phyloP scores from a whole-genome alignment of 92 coral and sea anemone species.

The Blastomussa wellsi region DNA sequence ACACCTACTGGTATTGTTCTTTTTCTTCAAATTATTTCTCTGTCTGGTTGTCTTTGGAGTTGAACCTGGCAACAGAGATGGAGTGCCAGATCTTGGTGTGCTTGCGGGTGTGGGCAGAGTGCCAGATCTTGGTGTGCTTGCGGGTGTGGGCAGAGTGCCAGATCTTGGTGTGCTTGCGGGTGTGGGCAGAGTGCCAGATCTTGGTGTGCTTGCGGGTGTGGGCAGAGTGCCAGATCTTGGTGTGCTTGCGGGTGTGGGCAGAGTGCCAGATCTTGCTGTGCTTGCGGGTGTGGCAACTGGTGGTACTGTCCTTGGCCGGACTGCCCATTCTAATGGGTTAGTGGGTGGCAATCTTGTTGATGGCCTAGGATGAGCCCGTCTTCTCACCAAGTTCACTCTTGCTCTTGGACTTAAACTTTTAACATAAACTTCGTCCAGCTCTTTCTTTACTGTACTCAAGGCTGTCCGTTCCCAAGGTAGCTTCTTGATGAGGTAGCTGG shows the following conservation, averaged over 20 bases:
- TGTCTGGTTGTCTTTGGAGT: background rate
- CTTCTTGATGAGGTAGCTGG: conserved; percentile 40
- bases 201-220: too few species aligned
- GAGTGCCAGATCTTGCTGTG: too few species aligned
- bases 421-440: conserved; percentile 28
- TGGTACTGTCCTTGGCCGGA: too few species aligned
- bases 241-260: too few species aligned
- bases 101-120: background rate
- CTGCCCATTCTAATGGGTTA: conserved; percentile 40
- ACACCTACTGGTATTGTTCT: background rate
- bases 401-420: conserved; percentile 14
- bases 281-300: too few species aligned
- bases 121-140: background rate
- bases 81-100: background rate
- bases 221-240: too few species aligned
- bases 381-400: conserved; percentile 22
- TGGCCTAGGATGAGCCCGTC: conserved; percentile 24
- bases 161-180: too few species aligned
- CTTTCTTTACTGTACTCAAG: conserved; percentile 28
- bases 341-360: conserved; percentile 35
- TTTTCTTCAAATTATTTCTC: too few species aligned
- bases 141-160: background rate
- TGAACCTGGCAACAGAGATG: background rate
- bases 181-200: too few species aligned
- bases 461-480: conserved; percentile 64